Evolutionary conservation across 1,140 invertebrate genomes (phyloP), one percentile per base, ranked within the genome.

Genomic region (Lepidostoma basale): DNA sequence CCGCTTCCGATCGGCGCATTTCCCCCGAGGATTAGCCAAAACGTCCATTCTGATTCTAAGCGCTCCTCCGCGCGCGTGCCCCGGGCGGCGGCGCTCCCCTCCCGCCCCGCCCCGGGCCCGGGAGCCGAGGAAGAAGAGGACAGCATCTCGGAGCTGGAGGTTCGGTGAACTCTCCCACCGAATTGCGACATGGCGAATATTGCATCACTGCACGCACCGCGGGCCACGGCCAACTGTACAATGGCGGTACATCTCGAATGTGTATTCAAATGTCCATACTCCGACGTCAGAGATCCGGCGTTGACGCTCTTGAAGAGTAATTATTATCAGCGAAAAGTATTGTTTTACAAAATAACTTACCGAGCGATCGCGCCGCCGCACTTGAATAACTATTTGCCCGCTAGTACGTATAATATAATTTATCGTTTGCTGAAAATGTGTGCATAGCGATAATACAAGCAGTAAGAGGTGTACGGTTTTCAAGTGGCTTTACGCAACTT

Each of bases 181-280:
- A 68, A 72, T 72, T 72, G 70, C 70, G 70, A 68, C 70, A 72
- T 72, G 70, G 70, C 70, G 66, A 72, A 72, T 72, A 72, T 72
- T 72, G 70, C 70, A 72, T 72, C 70, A 72, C 62, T 68, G 66
- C 70, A 68, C 70, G 70, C 66, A 68, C 64, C 59, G 58, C 58
- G 70, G 66, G 62, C 66, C 70, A 72, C 66, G 70, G 66, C 62
- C 70, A 62, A 62, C 52, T 26, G 36, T 67, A 67, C 58, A 36
- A 64, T 60, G n/a, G n/a, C n/a, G n/a, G 52, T 58, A 72, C 40
- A 44, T 66, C 22, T 72, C 3, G 40, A 49, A 60, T 66, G 42
- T 67, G 40, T 45, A 62, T 45, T 62, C 40, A 62, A 56, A 42
- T 44, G 39, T 22, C 25, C 20, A 14, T 62, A n/a, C 49, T 22